A percentile compares a stretch with the other conserved stretches of the same genome.
Conservation (phyloP, 1,140 invertebrate species). For the Asbolus verrucosus region DNA sequence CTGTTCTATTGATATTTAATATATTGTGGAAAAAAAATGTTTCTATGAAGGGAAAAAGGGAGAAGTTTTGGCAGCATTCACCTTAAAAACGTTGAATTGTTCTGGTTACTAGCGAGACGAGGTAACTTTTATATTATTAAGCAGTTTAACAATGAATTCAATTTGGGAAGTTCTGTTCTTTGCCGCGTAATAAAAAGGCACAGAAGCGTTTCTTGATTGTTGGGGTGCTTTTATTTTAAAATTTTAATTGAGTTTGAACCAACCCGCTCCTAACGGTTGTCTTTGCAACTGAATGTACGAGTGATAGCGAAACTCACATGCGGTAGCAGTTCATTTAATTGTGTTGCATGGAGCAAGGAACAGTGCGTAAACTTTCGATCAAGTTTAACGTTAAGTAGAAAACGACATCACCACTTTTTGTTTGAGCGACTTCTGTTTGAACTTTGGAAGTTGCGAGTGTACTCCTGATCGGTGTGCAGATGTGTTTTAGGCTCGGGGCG, state of each 20-base stretch:
- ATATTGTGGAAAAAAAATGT: constrained; percentile 6
- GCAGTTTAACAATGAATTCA: constrained; percentile 33
- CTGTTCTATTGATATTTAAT: constrained; percentile 10
- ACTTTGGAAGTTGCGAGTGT: constrained; percentile 24
- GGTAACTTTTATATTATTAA: constrained; percentile 35
- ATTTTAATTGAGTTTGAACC: constrained; percentile 7
- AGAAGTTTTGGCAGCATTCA: constrained; percentile 4
- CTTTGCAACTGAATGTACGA: too few relatives aligned
- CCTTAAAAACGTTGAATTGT: constrained; percentile 6
- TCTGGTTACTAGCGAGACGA: constrained; percentile 3
- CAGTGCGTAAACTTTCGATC: too few relatives aligned
- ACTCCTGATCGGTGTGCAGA: constrained; percentile 39
- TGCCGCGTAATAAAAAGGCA: constrained; percentile 29
- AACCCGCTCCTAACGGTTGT: not conserved
- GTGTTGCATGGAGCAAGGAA: too few relatives aligned
- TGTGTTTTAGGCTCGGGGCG: constrained; percentile 42
- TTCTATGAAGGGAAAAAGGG: not conserved
- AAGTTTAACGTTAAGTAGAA: constrained; percentile 10
- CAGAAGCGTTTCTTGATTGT: constrained; percentile 16
- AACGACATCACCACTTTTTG: not conserved
- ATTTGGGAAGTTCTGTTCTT: constrained; percentile 28
- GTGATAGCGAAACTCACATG: too few relatives aligned
- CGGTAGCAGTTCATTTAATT: too few relatives aligned
- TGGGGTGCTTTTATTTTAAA: constrained; percentile 20
- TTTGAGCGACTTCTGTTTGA: not conserved